These are phyloP conservation scores for Mechanitis mazaeus DNA, from an alignment of 2,888 invertebrate genomes.

Conservation along the genomic window DNA sequence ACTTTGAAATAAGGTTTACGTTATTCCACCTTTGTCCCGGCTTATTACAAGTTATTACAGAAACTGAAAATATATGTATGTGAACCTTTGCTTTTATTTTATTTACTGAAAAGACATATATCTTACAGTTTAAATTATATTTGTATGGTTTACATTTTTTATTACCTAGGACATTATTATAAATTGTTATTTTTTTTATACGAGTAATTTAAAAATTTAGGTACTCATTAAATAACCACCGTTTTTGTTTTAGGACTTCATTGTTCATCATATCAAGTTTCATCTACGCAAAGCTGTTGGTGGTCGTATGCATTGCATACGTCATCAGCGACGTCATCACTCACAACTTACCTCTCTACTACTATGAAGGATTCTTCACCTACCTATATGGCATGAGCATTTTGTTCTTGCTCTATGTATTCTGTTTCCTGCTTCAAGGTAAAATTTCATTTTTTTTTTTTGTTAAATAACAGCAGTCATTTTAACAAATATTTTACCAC, in stretches of 20 bases:
- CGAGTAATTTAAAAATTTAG: neutral
- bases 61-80: too few relatives aligned
- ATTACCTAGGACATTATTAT: too few relatives aligned
- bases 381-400: constrained; percentile 96
- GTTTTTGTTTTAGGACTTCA: constrained; percentile 83
- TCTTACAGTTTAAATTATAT: too few relatives aligned
- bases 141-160: too few relatives aligned
- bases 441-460: constrained; percentile 15
- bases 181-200: neutral
- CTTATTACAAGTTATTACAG: too few relatives aligned
- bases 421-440: constrained; percentile 94
- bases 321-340: constrained; percentile 96
- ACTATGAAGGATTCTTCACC: constrained; percentile 97
- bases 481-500: constrained; percentile 5
- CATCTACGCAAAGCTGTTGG: constrained; percentile 95
- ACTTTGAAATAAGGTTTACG: neutral
- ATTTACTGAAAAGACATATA: too few relatives aligned
- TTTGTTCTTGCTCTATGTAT: constrained; percentile 93
- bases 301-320: constrained; percentile 95
- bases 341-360: constrained; percentile 92
- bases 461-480: neutral
- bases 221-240: neutral
- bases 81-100: too few relatives aligned
- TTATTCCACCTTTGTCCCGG: neutral
- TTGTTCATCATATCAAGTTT: constrained; percentile 97